phyloP scores from a whole-genome alignment of 2,113 vertebrate species.

The Hippocampus guttulatus region DNA sequence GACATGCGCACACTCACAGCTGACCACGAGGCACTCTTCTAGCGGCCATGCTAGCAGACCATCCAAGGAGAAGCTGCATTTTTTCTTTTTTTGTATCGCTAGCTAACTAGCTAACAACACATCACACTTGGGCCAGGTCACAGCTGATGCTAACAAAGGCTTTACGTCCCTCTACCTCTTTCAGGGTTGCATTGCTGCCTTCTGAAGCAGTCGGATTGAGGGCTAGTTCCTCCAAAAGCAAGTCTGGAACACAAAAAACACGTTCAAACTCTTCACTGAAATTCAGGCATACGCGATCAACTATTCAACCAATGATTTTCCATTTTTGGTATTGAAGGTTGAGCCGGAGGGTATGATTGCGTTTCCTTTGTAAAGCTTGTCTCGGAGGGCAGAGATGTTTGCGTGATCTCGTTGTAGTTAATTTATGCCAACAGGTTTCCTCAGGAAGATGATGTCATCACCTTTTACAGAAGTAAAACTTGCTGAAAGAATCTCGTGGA shows the following conservation, averaged over 20 bases:
- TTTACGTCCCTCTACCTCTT: conserved; percentile 15
- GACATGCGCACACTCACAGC: no score
- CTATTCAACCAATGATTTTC: background rate
- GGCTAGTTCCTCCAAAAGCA: conserved; percentile 67
- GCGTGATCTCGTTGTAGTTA: background rate
- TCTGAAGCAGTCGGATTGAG: conserved; percentile 22
- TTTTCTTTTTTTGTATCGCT: no score
- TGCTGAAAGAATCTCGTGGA: conserved; percentile 19
- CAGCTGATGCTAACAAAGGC: no score
- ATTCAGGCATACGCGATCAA: background rate
- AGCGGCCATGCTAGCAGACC: no score
- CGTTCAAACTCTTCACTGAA: background rate
- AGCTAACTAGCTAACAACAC: no score
- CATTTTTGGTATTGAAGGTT: background rate
- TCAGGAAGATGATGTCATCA: conserved; percentile 45
- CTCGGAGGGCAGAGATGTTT: background rate
- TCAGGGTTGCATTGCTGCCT: background rate
- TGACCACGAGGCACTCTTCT: no score
- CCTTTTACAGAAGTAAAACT: conserved; percentile 52
- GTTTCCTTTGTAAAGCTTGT: conserved; percentile 4
- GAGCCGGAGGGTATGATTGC: background rate
- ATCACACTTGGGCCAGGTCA: no score
- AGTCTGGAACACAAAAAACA: conserved; percentile 48
- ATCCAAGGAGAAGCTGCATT: no score
- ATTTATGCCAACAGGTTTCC: conserved; percentile 19